Evolutionary conservation across 1,140 invertebrate species (phyloP), one percentile per base, ranked within the genome.

Genomic region (Teleopsis dalmanni): DNA sequence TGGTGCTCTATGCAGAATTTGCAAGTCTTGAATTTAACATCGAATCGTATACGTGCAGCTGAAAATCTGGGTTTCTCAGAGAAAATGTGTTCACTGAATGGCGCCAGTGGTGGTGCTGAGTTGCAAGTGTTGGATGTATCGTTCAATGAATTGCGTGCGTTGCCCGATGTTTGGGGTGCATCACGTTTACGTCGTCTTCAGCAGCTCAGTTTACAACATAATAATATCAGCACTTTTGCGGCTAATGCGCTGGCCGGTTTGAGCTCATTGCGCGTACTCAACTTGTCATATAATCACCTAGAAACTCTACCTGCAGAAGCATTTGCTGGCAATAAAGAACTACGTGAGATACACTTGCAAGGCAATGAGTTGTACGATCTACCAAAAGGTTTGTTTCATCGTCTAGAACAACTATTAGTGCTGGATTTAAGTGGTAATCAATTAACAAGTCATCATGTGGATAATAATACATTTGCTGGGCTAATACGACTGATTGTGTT

Each of bases 261-360:
- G 27, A 76, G 77, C 4, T 79, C 80, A 47, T 67, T 91, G 47
- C 78, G 80, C 54, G 75, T 84, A 35, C 74, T 91, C n/a, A 89
- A 91, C 65, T 69, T 87, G 48, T 87, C 85, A 2, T 78, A 82
- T 60, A 91, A 91, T 59, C 78, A 79, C 31, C 67, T 91, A 57
- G 78, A 78, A 48, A 78, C 79, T 14, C 61, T 89, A 62, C 85
- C 86, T 5, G 79, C 83, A 44, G 76, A 76, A 23, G 69, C 88
- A 29, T 88, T 89, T 61, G 76, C 77, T 25, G 79, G 79, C 54
- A 81, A 79, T 37, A 76, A 77, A 51, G 80, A 86, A 57, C 72
- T 88, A 25, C 75, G 81, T 3, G 84, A 88, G 66, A 79, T 88
- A 53, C 80, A 88, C 67, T 72, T 87, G 54, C 79, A 84, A 56